Evolutionary conservation across 92 coral and sea anemone genomes (phyloP), one percentile per base, ranked within the genome.

Genomic region (Paragorgia papillata): DNA sequence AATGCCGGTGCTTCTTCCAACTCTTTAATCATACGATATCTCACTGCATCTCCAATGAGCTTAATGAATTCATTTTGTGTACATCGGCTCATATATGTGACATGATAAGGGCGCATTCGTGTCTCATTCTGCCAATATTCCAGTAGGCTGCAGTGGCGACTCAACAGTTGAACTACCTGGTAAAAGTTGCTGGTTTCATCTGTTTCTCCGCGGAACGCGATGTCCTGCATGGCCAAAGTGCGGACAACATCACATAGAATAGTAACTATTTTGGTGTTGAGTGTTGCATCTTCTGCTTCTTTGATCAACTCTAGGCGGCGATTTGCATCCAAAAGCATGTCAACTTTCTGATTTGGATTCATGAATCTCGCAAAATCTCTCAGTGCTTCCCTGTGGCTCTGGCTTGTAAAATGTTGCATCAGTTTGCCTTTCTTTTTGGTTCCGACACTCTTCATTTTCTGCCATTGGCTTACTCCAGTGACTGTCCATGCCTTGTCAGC

Each of bases 1-100:
- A n/a, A n/a, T n/a, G n/a, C n/a, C n/a, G n/a, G n/a, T n/a, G n/a
- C n/a, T n/a, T n/a, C n/a, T n/a, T 66, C 74, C 40, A 66, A 44
- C 40, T 66, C 74, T 30, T 44, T 66, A 30, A 44, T 13, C 35
- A 44, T 27, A 32, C 35, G 32, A 7, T 66, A 27, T 66, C 57
- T 44, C 31, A 66, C 74, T 20, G 74, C 57, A 69, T 69, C 75
- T 39, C 59, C 60, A 53, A 69, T 46, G 22, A 69, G 37, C 60
- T 69, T 48, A 21, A 69, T 25, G 35, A 69, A 66, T 48, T 66
- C 74, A 21, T 66, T 66, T 43, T 66, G 57, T 2, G 56, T 33
- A 0, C 9, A 44, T 40, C 25, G 53, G 53, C 53, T 46, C n/a
- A 15, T 46, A 15, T 28, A 66, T 1, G 56, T 66, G 22, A 4